Conservation (phyloP, 2,797 vertebrate genomes). For the Zalophus californianus region DNA sequence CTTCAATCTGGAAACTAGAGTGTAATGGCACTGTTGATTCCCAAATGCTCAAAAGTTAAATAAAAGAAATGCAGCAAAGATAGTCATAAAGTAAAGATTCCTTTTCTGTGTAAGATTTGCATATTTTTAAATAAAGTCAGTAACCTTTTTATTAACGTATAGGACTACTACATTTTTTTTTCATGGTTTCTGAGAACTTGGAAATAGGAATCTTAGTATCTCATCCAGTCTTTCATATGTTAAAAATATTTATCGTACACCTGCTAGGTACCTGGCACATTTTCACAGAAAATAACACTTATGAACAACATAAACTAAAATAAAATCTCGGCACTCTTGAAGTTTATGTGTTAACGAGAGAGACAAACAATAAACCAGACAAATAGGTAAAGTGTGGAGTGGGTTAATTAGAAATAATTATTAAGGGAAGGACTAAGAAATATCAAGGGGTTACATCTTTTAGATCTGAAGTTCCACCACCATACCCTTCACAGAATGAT, state of each 20-base stretch:
- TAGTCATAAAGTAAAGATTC: not conserved
- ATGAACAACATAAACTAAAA: not conserved
- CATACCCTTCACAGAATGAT: not conserved
- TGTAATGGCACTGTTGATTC: not conserved
- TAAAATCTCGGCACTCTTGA: not conserved
- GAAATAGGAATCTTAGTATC: not conserved
- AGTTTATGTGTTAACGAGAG: not conserved
- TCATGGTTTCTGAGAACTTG: not conserved
- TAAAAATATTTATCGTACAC: not conserved
- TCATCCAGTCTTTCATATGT: not conserved
- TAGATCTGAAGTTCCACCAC: not conserved
- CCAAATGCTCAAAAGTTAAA: not conserved
- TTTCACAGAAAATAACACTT: not conserved
- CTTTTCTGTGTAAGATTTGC: not conserved
- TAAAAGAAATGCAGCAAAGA: not conserved
- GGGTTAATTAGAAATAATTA: not conserved
- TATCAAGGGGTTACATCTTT: not conserved
- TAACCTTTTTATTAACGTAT: not conserved
- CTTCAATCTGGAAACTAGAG: not conserved
- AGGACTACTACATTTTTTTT: not conserved
- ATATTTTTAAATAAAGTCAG: not conserved
- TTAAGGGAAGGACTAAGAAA: not conserved
- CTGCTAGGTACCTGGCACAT: not conserved
- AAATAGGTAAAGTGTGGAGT: not conserved
- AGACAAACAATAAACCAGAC: not conserved